phyloP scores from a whole-genome alignment of 64 coral and sea anemone genomes.

The Astreopora myriophthalma region DNA sequence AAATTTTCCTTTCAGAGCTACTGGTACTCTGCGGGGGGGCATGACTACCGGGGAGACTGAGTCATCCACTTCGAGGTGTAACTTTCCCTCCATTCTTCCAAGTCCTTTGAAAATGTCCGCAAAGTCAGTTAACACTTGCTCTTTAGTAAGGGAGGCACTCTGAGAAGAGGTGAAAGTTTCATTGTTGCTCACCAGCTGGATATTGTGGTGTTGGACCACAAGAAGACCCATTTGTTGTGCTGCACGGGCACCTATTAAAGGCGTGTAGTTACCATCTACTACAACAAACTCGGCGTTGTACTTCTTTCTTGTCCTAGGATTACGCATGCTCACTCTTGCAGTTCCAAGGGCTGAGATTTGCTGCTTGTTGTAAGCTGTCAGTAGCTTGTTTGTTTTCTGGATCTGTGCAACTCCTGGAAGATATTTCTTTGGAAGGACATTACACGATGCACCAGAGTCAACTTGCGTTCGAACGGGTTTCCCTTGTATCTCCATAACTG shows the following conservation, averaged over 20 bases:
- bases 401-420: neutral
- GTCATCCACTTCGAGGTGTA: too few species aligned
- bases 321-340: neutral
- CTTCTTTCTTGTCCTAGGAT: too few species aligned
- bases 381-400: neutral
- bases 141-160: too few species aligned
- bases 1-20: too few species aligned
- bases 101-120: too few species aligned
- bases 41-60: too few species aligned
- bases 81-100: too few species aligned
- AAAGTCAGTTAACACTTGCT: too few species aligned
- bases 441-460: constrained; percentile 3
- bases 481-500: neutral
- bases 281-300: constrained; percentile 10
- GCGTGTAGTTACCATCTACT: neutral
- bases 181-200: neutral
- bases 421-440: neutral
- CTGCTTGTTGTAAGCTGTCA: neutral
- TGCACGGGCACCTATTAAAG: neutral
- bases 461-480: neutral
- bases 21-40: too few species aligned
- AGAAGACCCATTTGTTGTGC: constrained; percentile 16
- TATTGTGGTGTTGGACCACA: neutral
- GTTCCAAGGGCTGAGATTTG: neutral
- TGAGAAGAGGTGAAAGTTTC: too few species aligned